These are phyloP conservation scores for Ariolimax columbianus DNA, from an alignment of 2,888 invertebrate genomes.

Conservation along the genomic window DNA sequence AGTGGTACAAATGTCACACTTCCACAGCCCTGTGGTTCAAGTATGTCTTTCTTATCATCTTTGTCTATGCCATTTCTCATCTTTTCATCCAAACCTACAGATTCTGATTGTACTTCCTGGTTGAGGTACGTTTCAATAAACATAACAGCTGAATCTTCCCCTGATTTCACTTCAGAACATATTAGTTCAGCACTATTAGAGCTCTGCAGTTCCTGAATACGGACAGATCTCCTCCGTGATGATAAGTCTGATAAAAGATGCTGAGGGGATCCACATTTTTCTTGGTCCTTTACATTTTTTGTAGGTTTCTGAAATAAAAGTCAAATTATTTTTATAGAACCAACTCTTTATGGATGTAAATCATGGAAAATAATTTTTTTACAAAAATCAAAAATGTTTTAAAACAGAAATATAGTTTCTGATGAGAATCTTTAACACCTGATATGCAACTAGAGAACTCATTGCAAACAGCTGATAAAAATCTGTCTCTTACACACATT, in stretches of 20 bases:
- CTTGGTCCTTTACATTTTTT: neutral
- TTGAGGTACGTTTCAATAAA: neutral
- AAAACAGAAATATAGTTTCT: no score
- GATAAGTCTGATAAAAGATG: neutral
- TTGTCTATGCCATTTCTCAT: neutral
- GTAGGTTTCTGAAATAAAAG: constrained; percentile 10
- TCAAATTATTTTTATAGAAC: no score
- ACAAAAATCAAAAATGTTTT: no score
- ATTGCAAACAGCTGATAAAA: no score
- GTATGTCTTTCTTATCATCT: neutral
- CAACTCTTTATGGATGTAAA: no score
- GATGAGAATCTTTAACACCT: no score
- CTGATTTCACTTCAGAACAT: neutral
- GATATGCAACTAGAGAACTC: no score
- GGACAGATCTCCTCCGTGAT: constrained; percentile 14
- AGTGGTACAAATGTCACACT: neutral
- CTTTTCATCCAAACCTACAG: no score
- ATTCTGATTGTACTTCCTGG: neutral
- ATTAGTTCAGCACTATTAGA: neutral
- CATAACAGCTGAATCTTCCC: neutral
- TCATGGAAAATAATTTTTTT: no score
- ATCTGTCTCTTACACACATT: no score
- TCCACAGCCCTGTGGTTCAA: neutral
- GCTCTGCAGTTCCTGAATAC: constrained; percentile 18
- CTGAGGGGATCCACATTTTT: neutral